phyloP scores from a whole-genome alignment of 1,140 invertebrate genomes.

The Cyrtorhinus lividipennis region DNA sequence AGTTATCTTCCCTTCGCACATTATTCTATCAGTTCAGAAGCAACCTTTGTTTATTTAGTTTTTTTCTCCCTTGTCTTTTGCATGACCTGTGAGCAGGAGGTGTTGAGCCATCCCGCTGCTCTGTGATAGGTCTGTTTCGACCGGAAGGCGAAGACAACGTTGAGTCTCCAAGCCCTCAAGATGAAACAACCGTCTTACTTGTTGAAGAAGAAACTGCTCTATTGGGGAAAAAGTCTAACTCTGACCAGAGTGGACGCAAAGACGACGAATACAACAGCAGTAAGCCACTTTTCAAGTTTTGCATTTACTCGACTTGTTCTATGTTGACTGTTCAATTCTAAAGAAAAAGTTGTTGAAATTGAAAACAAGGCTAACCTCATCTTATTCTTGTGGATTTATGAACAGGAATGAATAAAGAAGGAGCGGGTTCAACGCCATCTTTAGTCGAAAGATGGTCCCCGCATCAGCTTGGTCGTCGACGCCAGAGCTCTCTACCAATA shows the following conservation, averaged over 20 bases:
- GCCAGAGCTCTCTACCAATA: constrained; percentile 13
- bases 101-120: constrained; percentile 35
- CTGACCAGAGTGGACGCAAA: background rate
- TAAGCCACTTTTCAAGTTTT: background rate
- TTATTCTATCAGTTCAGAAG: too few species aligned
- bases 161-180: background rate
- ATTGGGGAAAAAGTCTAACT: background rate
- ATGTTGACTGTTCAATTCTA: constrained; percentile 4
- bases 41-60: background rate
- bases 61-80: constrained; percentile 1
- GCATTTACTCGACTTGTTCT: background rate
- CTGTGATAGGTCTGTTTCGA: constrained; percentile 36
- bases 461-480: background rate
- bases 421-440: constrained; percentile 20
- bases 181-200: constrained; percentile 15
- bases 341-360: constrained; percentile 1
- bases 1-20: too few species aligned
- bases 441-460: constrained; percentile 20
- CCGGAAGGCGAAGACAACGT: constrained; percentile 28
- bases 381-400: background rate
- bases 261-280: background rate
- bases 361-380: background rate
- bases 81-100: constrained; percentile 29
- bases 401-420: too few species aligned
- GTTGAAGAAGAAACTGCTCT: constrained; percentile 17